phyloP scores from a whole-genome alignment of 2,888 invertebrate species.

The Chymomyza amoena region DNA sequence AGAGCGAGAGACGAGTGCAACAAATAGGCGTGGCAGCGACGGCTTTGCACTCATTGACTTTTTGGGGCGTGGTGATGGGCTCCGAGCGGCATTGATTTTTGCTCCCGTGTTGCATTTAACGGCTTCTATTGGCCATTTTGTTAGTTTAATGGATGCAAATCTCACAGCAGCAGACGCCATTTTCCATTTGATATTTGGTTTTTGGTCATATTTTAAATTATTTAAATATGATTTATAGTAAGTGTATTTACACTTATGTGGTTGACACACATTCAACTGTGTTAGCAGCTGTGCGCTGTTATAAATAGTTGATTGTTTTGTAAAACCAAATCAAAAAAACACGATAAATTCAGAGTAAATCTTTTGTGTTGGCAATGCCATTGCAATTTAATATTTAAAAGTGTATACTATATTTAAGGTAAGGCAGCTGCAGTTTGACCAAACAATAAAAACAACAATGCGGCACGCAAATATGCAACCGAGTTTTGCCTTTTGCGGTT shows the following conservation, averaged over 20 bases:
- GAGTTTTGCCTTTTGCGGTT: slow-evolving; percentile 64
- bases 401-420: slow-evolving; percentile 29
- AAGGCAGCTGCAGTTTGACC: neutral
- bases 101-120: neutral
- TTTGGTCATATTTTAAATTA: slow-evolving; percentile 56
- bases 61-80: neutral
- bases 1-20: neutral
- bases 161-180: neutral
- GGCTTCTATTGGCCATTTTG: neutral
- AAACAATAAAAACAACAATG: slow-evolving; percentile 16
- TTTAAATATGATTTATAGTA: slow-evolving; percentile 69
- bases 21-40: neutral
- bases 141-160: neutral
- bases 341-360: slow-evolving; percentile 44
- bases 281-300: slow-evolving; percentile 19
- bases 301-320: slow-evolving; percentile 10
- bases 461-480: slow-evolving; percentile 15
- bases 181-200: neutral
- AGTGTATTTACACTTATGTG: slow-evolving; percentile 67
- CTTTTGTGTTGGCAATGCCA: slow-evolving; percentile 49
- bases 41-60: neutral
- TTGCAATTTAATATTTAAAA: slow-evolving; percentile 61
- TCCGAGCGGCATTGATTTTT: neutral
- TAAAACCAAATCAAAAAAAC: neutral
- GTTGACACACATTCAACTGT: slow-evolving; percentile 55